phyloP scores from a whole-genome alignment of 2,797 vertebrate genomes.

The Notoglanidium macrostoma region DNA sequence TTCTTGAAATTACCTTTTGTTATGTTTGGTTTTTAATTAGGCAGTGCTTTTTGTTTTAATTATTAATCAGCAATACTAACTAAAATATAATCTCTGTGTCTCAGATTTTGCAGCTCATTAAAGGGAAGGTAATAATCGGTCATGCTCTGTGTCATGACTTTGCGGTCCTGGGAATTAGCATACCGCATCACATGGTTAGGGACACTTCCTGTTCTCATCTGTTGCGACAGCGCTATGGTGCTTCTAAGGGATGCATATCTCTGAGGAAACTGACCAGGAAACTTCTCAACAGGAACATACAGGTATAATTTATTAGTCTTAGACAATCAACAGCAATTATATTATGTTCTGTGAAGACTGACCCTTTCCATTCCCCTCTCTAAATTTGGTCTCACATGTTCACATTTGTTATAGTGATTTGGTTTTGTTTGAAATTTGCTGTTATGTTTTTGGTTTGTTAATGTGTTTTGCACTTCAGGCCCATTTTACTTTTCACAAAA shows the following conservation, averaged over 20 bases:
- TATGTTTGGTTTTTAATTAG: neutral
- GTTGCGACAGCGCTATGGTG: conserved; percentile 72
- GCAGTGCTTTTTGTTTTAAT: neutral
- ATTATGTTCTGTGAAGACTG: neutral
- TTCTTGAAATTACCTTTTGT: neutral
- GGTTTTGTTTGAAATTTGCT: neutral
- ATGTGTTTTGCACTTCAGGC: neutral
- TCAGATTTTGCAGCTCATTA: conserved; percentile 84
- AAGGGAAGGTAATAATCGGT: conserved; percentile 89
- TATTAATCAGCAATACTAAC: neutral
- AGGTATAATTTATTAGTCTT: conserved; percentile 73
- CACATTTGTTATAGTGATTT: neutral
- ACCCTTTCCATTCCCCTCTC: neutral
- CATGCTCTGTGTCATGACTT: conserved; percentile 91
- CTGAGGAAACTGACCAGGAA: conserved; percentile 81
- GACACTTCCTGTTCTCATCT: conserved; percentile 79
- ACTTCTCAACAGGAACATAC: conserved; percentile 85
- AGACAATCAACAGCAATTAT: too few relatives aligned
- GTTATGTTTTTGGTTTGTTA: neutral
- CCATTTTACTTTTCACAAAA: neutral
- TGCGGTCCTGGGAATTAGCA: conserved; percentile 77
- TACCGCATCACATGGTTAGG: conserved; percentile 80
- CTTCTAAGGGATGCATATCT: conserved; percentile 67
- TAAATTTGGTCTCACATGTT: neutral
- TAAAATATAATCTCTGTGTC: conserved; percentile 9